These are phyloP conservation scores for Agrotis puta DNA, from an alignment of 2,888 invertebrate species.

Conservation along the genomic window DNA sequence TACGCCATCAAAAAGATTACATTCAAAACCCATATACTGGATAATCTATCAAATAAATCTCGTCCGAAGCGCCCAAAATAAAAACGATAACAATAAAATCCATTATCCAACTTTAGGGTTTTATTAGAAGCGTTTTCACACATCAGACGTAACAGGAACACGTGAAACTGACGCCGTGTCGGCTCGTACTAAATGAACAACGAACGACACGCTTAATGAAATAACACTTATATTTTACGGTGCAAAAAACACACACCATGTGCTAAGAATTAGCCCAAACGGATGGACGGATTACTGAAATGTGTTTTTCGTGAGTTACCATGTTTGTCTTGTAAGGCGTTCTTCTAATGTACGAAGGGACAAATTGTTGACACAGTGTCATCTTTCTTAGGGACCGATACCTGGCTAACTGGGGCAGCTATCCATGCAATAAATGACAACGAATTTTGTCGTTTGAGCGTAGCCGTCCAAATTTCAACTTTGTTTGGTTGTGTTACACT, in stretches of 20 bases:
- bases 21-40: conserved; percentile 2
- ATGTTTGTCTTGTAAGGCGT: conserved; percentile 87
- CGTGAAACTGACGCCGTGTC: conserved; percentile 67
- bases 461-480: conserved; percentile 64
- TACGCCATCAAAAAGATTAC: background rate
- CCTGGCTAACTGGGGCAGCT: conserved; percentile 80
- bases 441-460: conserved; percentile 49
- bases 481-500: conserved; percentile 58
- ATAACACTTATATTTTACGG: conserved; percentile 86
- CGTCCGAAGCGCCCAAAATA: conserved; percentile 36
- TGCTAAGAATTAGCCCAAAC: conserved; percentile 86
- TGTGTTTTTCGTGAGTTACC: conserved; percentile 87
- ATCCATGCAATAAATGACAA: conserved; percentile 66
- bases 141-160: conserved; percentile 68
- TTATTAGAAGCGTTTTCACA: conserved; percentile 64
- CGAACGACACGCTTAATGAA: conserved; percentile 84
- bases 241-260: conserved; percentile 87
- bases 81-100: conserved; percentile 52
- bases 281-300: conserved; percentile 88
- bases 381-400: conserved; percentile 87
- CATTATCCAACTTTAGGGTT: conserved; percentile 56
- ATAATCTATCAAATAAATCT: conserved; percentile 25
- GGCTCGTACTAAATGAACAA: conserved; percentile 71
- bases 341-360: conserved; percentile 83
- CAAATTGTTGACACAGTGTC: conserved; percentile 90